Evolutionary conservation across 2,797 vertebrate genomes (phyloP).

Genomic region (Cryptoblepharus egeriae): DNA sequence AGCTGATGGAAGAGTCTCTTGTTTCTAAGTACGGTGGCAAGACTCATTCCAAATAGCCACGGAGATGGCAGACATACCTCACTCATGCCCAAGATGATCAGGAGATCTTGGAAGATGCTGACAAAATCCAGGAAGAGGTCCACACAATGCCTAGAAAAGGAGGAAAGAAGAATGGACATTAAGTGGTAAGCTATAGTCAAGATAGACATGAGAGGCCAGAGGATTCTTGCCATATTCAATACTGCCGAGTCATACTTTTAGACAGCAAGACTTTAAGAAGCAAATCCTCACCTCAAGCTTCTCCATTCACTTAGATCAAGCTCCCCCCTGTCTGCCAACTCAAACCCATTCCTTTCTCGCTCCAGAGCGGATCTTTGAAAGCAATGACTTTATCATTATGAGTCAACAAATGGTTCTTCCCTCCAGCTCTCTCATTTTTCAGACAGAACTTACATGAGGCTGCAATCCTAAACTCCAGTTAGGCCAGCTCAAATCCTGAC

Average conservation of each 20-base stretch:
- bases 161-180: not conserved
- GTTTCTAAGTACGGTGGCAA: not conserved
- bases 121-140: conserved; percentile 95
- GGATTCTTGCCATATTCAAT: not conserved
- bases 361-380: not conserved
- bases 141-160: conserved; percentile 87
- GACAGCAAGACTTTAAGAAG: no score
- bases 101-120: conserved; percentile 95
- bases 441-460: no score
- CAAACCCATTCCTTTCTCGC: not conserved
- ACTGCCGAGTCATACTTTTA: not conserved
- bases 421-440: not conserved
- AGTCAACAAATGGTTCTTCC: no score
- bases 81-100: conserved; percentile 92
- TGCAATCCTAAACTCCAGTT: no score
- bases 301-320: not conserved
- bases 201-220: not conserved
- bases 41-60: not conserved
- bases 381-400: not conserved
- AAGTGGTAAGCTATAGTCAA: not conserved
- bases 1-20: not conserved
- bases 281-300: no score
- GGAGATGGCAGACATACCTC: conserved; percentile 77
- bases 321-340: not conserved
- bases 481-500: no score